Conservation (phyloP, 2,113 vertebrate species). For the Progne subis region DNA sequence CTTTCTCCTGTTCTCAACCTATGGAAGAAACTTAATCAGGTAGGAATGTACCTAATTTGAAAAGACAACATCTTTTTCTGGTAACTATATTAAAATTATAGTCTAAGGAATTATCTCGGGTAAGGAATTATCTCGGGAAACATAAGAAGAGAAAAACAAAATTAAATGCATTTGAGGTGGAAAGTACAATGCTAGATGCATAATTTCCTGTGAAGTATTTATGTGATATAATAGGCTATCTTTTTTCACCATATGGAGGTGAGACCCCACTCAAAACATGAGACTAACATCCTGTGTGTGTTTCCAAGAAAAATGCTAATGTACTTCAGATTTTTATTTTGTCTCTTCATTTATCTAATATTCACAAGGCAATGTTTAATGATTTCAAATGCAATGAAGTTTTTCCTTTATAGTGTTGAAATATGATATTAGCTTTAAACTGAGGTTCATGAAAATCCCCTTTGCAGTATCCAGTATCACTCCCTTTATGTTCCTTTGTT, state of each 20-base stretch:
- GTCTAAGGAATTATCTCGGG: neutral
- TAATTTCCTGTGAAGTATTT: neutral
- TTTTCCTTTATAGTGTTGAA: neutral
- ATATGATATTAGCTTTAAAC: neutral
- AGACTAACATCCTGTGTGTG: neutral
- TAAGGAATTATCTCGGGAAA: neutral
- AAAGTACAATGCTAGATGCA: neutral
- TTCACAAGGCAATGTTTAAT: neutral
- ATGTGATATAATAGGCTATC: neutral
- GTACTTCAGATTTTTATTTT: neutral
- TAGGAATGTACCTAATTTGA: conserved; percentile 51
- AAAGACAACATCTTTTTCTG: neutral
- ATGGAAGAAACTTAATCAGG: conserved; percentile 99
- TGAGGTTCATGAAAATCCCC: neutral
- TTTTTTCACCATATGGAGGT: neutral
- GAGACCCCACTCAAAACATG: neutral
- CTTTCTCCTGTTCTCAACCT: conserved; percentile 92
- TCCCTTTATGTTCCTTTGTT: neutral
- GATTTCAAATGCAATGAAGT: neutral
- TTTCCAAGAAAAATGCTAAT: neutral
- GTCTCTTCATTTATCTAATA: neutral
- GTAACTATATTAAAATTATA: neutral
- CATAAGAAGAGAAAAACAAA: neutral
- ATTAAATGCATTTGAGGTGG: neutral
- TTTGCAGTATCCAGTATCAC: neutral